phyloP scores from a whole-genome alignment of 1,140 invertebrate species.

The Phenacoccus solenopsis region DNA sequence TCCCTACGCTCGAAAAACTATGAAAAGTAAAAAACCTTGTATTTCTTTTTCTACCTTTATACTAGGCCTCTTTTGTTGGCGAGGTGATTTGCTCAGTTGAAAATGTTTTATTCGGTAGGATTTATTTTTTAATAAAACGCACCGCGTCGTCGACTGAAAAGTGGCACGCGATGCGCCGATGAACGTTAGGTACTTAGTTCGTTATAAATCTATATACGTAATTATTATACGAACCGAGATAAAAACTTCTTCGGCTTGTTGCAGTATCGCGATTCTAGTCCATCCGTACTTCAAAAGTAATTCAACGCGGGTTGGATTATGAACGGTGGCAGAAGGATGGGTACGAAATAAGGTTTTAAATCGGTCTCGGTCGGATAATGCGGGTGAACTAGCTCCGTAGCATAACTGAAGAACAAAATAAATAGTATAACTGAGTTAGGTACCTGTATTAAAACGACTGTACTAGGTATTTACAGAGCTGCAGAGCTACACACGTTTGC shows the following conservation, averaged over 20 bases:
- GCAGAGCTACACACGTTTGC: too few relatives aligned
- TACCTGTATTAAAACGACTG: not conserved
- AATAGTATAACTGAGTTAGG: constrained; percentile 19
- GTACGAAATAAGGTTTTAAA: constrained; percentile 98
- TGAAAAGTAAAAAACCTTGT: not conserved
- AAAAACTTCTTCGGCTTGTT: constrained; percentile 98
- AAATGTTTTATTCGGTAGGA: too few relatives aligned
- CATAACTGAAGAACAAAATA: constrained; percentile 59
- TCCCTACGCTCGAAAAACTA: not conserved
- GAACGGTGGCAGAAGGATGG: constrained; percentile 96
- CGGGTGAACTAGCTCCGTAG: constrained; percentile 95
- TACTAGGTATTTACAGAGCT: too few relatives aligned
- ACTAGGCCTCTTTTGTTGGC: too few relatives aligned
- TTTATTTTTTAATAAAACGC: too few relatives aligned
- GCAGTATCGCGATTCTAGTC: constrained; percentile 91
- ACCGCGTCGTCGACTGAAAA: too few relatives aligned
- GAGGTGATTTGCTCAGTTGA: too few relatives aligned
- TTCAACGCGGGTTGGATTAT: constrained; percentile 95
- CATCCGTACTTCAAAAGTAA: constrained; percentile 94
- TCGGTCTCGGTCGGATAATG: constrained; percentile 88
- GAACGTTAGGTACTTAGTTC: too few relatives aligned
- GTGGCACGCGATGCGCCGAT: too few relatives aligned
- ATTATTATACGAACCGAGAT: too few relatives aligned
- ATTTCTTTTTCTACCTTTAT: too few relatives aligned
- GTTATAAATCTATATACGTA: too few relatives aligned